phyloP scores from a whole-genome alignment of 1,140 invertebrate species.

The Palaemon carinicauda region DNA sequence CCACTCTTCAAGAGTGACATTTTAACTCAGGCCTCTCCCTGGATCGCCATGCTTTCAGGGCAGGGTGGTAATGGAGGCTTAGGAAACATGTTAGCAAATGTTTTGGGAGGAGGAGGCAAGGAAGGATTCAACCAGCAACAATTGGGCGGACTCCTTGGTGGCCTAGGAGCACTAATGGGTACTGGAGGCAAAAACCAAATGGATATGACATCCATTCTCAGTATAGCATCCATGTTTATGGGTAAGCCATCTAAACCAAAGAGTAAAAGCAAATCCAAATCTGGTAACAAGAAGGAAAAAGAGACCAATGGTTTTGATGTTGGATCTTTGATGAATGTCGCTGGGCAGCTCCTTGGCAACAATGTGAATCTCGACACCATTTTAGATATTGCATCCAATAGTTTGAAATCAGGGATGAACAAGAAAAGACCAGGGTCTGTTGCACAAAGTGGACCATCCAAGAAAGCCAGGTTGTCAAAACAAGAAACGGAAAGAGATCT shows the following conservation, averaged over 20 bases:
- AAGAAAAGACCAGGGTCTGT: too few species aligned
- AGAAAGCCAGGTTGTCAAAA: not conserved
- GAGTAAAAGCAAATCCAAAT: not conserved
- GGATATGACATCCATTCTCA: not conserved
- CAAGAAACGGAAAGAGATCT: not conserved
- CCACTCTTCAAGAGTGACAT: constrained; percentile 28
- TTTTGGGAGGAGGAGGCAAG: not conserved
- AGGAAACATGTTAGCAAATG: not conserved
- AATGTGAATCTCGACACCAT: too few species aligned
- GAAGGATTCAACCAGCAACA: not conserved
- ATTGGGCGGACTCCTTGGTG: constrained; percentile 4
- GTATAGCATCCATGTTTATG: constrained; percentile 32
- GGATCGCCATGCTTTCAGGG: not conserved
- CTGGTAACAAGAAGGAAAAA: not conserved
- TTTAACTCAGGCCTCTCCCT: constrained; percentile 3
- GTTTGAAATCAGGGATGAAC: too few species aligned
- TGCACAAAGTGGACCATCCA: too few species aligned
- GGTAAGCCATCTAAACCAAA: not conserved
- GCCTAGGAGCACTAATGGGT: constrained; percentile 8
- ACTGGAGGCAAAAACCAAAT: not conserved
- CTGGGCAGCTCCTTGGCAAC: too few species aligned
- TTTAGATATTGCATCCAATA: too few species aligned
- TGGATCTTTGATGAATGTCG: too few species aligned
- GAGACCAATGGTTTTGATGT: not conserved
- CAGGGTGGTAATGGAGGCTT: not conserved